Conservation (phyloP, 2,888 invertebrate species). For the Nephrotoma flavescens region DNA sequence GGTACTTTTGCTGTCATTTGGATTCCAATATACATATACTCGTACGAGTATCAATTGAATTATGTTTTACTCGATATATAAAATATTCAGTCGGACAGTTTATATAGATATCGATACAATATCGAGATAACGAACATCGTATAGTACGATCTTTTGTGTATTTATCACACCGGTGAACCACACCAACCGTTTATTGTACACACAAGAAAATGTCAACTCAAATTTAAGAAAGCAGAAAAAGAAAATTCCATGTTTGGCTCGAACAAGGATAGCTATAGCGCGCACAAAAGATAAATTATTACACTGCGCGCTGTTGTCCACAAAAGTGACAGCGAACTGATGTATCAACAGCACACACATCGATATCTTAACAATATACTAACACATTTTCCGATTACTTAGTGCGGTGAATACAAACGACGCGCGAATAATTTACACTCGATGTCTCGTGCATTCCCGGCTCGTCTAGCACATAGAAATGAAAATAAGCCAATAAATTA, state of each 20-base stretch:
- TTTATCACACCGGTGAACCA: background rate
- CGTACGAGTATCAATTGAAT: background rate
- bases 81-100: background rate
- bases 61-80: background rate
- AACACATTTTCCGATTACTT: background rate
- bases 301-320: background rate
- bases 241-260: background rate
- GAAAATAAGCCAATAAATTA: background rate
- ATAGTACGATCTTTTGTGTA: background rate
- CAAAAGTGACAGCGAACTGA: background rate
- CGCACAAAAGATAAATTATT: background rate
- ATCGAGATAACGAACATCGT: background rate
- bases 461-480: background rate
- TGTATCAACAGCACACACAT: background rate
- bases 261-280: background rate
- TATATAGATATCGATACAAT: background rate
- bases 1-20: background rate
- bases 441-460: background rate
- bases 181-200: background rate
- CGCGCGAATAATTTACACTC: background rate
- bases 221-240: background rate
- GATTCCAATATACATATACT: background rate
- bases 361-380: background rate
- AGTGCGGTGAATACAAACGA: background rate
- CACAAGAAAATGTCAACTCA: background rate